Evolutionary conservation across 2,888 invertebrate genomes (phyloP).

Genomic region (Ypsolopha sequella): DNA sequence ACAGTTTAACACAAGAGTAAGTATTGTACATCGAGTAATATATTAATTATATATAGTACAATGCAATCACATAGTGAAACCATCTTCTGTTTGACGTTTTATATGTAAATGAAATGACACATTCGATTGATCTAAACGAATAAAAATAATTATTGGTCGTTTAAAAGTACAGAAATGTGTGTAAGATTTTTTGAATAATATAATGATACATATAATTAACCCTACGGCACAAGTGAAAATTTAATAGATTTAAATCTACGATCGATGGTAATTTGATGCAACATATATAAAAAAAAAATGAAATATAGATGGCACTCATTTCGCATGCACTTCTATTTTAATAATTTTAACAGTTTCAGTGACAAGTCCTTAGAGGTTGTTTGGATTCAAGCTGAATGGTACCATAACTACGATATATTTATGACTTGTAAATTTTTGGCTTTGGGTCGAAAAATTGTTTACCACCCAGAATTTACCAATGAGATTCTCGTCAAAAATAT

Average conservation of each 20-base stretch:
- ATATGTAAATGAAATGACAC: no score
- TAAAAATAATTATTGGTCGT: no score
- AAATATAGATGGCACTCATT: background rate
- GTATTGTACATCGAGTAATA: slow-evolving; percentile 11
- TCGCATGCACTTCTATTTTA: background rate
- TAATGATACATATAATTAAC: no score
- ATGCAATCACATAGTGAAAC: no score
- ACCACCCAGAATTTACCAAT: slow-evolving; percentile 19
- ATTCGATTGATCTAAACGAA: no score
- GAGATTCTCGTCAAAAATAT: slow-evolving; percentile 23
- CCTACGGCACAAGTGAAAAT: no score
- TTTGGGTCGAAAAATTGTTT: slow-evolving; percentile 37
- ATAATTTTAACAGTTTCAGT: slow-evolving; percentile 25
- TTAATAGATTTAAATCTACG: no score
- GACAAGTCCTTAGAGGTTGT: slow-evolving; percentile 28
- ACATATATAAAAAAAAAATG: background rate
- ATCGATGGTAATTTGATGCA: background rate
- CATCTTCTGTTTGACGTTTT: no score
- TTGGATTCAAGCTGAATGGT: slow-evolving; percentile 42
- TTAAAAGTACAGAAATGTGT: no score
- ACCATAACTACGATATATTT: slow-evolving; percentile 45
- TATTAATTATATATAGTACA: no score
- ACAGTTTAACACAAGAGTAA: slow-evolving; percentile 37
- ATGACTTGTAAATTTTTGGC: slow-evolving; percentile 42
- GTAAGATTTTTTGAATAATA: no score